Conservation (phyloP, 2,888 invertebrate genomes). For the Cantharis flavilabris region DNA sequence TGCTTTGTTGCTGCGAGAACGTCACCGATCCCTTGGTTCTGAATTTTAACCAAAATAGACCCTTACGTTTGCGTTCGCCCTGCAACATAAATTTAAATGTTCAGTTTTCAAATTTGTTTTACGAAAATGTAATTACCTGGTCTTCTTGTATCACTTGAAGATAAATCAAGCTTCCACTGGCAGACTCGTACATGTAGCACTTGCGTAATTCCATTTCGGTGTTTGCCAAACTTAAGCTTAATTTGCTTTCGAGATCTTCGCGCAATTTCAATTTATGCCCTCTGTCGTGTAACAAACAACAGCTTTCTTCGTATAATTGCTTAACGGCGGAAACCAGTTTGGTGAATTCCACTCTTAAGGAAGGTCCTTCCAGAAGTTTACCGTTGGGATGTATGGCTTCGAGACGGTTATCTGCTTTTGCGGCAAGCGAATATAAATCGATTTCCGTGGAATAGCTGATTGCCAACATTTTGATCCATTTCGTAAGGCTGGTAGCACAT, state of each 20-base stretch:
- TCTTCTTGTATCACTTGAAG: slow-evolving; percentile 61
- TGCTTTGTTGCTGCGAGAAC: slow-evolving; percentile 56
- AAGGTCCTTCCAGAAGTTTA: slow-evolving; percentile 62
- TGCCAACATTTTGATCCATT: slow-evolving; percentile 72
- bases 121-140: slow-evolving; percentile 49
- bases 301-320: slow-evolving; percentile 75
- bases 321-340: slow-evolving; percentile 70
- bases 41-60: slow-evolving; percentile 72
- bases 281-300: slow-evolving; percentile 69
- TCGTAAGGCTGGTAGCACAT: slow-evolving; percentile 83
- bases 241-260: slow-evolving; percentile 70
- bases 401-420: slow-evolving; percentile 69
- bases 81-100: slow-evolving; percentile 32
- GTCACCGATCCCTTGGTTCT: slow-evolving; percentile 56
- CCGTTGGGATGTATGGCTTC: slow-evolving; percentile 82
- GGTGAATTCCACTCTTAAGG: slow-evolving; percentile 71
- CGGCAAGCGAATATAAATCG: slow-evolving; percentile 77
- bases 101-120: background rate
- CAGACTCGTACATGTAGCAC: slow-evolving; percentile 64
- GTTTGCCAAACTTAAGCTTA: slow-evolving; percentile 68
- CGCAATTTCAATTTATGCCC: slow-evolving; percentile 66
- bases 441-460: slow-evolving; percentile 73
- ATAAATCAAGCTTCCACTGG: slow-evolving; percentile 62
- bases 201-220: slow-evolving; percentile 75
- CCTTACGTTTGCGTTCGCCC: slow-evolving; percentile 61